Percentiles rank a stretch among this genome's conserved stretches.
Evolutionary conservation across 1,140 invertebrate genomes (phyloP).

Genomic region (Notospermus geniculatus): DNA sequence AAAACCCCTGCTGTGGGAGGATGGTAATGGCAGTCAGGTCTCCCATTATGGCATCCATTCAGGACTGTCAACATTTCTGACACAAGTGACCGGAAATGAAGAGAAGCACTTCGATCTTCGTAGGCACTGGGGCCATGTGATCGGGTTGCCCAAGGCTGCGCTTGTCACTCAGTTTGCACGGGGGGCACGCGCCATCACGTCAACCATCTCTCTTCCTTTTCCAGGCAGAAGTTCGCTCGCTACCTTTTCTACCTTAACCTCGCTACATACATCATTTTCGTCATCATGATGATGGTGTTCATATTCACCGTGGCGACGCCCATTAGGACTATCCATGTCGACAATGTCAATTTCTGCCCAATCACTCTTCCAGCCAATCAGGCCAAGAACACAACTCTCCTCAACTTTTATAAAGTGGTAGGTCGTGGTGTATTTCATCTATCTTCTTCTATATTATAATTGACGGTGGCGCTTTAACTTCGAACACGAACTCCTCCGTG

Average conservation of each 20-base stretch:
- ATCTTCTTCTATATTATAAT: no score
- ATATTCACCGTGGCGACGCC: conserved; percentile 11
- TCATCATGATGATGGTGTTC: conserved; percentile 18
- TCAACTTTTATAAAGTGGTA: conserved; percentile 1
- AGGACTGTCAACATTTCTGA: no score
- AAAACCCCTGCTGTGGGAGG: no score
- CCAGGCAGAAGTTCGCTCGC: conserved; percentile 24
- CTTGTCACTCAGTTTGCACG: no score
- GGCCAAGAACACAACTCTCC: background rate
- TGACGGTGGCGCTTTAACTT: no score
- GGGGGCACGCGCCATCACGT: background rate
- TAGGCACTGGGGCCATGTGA: background rate
- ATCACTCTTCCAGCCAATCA: background rate
- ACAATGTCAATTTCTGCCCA: background rate
- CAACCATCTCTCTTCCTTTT: conserved; percentile 1
- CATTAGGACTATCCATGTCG: background rate
- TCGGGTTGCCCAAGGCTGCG: no score
- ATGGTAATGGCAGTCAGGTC: no score
- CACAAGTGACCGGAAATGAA: no score
- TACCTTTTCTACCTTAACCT: conserved; percentile 21
- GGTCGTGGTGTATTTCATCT: no score
- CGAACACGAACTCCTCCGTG: no score
- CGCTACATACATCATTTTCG: conserved; percentile 17
- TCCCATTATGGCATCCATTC: no score
- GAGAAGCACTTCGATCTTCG: no score